Conservation (phyloP, 2,113 vertebrate genomes). For the Gadus macrocephalus region DNA sequence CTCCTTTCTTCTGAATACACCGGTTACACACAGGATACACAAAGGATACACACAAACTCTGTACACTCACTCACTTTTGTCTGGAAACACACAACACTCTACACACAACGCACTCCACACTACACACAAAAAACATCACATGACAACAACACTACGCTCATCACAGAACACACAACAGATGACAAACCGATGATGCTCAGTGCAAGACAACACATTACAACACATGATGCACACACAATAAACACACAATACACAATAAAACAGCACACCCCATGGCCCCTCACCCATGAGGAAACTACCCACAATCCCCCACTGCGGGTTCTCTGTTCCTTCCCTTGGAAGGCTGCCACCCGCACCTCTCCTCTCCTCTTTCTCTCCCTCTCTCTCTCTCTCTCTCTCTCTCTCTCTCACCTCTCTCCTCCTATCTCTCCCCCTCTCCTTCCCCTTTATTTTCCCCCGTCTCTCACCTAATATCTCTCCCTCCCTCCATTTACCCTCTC, state of each 20-base stretch:
- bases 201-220: slow-evolving; percentile 1
- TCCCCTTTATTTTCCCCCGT: no score
- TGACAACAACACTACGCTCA: no score
- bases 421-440: neutral
- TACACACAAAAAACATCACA: neutral
- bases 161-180: no score
- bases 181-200: neutral
- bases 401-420: neutral
- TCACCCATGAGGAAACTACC: slow-evolving; percentile 40
- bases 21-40: neutral
- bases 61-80: slow-evolving; percentile 9
- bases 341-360: neutral
- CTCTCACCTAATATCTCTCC: no score
- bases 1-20: slow-evolving; percentile 11
- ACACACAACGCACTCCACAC: slow-evolving; percentile 1
- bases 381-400: slow-evolving; percentile 5
- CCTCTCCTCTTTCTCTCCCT: slow-evolving; percentile 6
- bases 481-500: no score
- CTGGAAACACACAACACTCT: slow-evolving; percentile 10
- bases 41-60: neutral
- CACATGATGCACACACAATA: neutral
- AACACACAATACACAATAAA: neutral
- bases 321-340: no score
- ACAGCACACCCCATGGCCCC: slow-evolving; percentile 5
- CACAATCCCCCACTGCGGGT: slow-evolving; percentile 29